phyloP scores from a whole-genome alignment of 2,113 vertebrate genomes.

The Coreoperca whiteheadi region DNA sequence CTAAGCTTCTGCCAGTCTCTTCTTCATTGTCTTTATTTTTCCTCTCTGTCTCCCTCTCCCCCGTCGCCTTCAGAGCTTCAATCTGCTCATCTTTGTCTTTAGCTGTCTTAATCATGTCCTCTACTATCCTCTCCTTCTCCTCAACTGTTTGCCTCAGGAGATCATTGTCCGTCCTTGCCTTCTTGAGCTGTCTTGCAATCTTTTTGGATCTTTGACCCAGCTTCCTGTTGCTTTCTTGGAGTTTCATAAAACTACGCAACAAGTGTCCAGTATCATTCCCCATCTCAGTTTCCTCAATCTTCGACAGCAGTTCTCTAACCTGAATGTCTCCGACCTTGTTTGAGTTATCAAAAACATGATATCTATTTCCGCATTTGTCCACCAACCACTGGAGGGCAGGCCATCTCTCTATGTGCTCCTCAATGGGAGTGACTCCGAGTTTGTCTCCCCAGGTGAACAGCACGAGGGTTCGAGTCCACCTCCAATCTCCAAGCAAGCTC shows the following conservation, averaged over 20 bases:
- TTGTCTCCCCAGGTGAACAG: constrained; percentile 66
- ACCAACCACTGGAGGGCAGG: constrained; percentile 60
- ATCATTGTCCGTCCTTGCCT: constrained; percentile 16
- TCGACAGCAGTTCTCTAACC: constrained; percentile 49
- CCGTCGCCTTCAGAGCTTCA: not conserved
- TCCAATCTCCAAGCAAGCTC: constrained; percentile 21
- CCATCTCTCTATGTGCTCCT: constrained; percentile 68
- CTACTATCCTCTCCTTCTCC: constrained; percentile 25
- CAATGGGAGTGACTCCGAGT: constrained; percentile 52
- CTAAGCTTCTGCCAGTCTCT: constrained; percentile 11
- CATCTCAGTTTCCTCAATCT: constrained; percentile 43
- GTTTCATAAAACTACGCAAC: constrained; percentile 6
- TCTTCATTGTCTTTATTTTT: constrained; percentile 11
- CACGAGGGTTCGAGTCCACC: constrained; percentile 42
- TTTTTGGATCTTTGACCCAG: constrained; percentile 37
- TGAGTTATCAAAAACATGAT: constrained; percentile 62
- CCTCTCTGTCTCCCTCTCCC: not conserved
- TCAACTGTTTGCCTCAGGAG: constrained; percentile 9
- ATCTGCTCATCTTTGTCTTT: constrained; percentile 29
- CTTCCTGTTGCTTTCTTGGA: constrained; percentile 34
- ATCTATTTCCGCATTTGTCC: constrained; percentile 63
- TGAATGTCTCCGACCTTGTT: constrained; percentile 27
- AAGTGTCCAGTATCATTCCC: constrained; percentile 30
- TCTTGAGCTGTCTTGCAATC: constrained; percentile 14
- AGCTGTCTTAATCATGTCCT: constrained; percentile 13